Base-by-base conservation (phyloP, 2,797 vertebrate genomes). In the Amphiprion clarkii region DNA sequence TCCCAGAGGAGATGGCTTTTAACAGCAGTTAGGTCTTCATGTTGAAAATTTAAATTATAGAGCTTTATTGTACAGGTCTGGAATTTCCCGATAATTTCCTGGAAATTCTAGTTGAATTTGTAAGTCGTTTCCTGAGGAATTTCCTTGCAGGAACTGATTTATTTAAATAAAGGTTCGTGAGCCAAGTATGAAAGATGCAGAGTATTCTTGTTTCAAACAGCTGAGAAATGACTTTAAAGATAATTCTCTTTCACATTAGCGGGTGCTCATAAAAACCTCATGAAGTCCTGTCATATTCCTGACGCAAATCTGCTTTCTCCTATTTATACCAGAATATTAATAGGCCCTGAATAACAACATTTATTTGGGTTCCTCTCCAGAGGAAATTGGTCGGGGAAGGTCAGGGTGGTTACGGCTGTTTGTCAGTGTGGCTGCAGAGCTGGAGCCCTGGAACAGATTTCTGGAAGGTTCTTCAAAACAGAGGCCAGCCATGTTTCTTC, bases 261-360 rank as follows among this genome's bases (percentile, higher is more conserved):
- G 52, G 44, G 52, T 64, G 60, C 55, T 52, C 33, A 53, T 39
- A 40, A 46, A 85, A 71, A 69, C 23, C 55, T 25, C 49, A 54
- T 4, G 59, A 59, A 72, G 36, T 40, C 31, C 40, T 52, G 33
- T 61, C 21, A 27, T 39, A 39, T 33, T 49, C 52, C n/a, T 64
- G 76, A 84, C 16, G 16, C 68, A 75, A 77, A 79, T 42, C 56
- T 57, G 57, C 76, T 12, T 74, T 64, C 66, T 63, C 65, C 9
- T 42, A 64, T 81, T 87, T 87, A 78, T 59, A 73, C 63, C 83
- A 59, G 86, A 88, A 67, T 81, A 88, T 89, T 92, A 87, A 79
- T 79, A 87, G 89, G 23, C 56, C 57, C 65, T 78, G 74, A 88
- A 92, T 84, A 86, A 85, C 80, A 93, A 85, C 81, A 85, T 94